Conservation (phyloP, 1,140 invertebrate species). For the Lasioglossum baleicum region DNA sequence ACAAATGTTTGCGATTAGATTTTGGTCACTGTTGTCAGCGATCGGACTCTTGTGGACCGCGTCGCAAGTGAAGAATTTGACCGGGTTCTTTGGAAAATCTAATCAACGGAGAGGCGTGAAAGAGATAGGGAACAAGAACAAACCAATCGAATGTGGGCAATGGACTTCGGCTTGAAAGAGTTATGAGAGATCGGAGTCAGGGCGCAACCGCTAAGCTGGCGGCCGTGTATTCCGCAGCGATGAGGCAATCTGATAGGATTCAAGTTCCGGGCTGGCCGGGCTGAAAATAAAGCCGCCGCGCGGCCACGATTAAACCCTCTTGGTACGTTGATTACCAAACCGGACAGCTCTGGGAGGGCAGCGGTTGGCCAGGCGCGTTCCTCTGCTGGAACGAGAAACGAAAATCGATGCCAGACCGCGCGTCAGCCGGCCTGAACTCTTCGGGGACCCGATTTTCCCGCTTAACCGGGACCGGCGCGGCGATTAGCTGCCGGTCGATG, state of each 20-base stretch:
- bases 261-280: conserved; percentile 8
- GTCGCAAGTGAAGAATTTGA: too few species aligned
- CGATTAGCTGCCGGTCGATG: not conserved
- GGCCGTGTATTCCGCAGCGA: conserved; percentile 26
- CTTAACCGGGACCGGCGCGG: not conserved
- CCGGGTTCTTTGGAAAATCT: not conserved
- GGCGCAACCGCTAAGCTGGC: conserved; percentile 13
- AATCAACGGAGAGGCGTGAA: conserved; percentile 13
- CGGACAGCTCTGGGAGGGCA: conserved; percentile 13
- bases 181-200: conserved; percentile 26
- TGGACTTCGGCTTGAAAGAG: conserved; percentile 21
- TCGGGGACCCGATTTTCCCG: not conserved
- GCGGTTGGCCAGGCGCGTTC: conserved; percentile 12
- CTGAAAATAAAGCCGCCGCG: conserved; percentile 41
- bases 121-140: conserved; percentile 4
- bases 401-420: conserved; percentile 30
- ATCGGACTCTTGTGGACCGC: too few species aligned
- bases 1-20: too few species aligned
- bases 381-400: conserved; percentile 2
- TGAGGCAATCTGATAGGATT: conserved; percentile 44
- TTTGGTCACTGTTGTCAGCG: too few species aligned
- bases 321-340: conserved; percentile 41
- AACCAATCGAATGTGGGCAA: not conserved
- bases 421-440: not conserved
- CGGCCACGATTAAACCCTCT: conserved; percentile 45